Base-by-base conservation (phyloP, 64 coral and sea anemone genomes). In the Catalaphyllia jardinei region DNA sequence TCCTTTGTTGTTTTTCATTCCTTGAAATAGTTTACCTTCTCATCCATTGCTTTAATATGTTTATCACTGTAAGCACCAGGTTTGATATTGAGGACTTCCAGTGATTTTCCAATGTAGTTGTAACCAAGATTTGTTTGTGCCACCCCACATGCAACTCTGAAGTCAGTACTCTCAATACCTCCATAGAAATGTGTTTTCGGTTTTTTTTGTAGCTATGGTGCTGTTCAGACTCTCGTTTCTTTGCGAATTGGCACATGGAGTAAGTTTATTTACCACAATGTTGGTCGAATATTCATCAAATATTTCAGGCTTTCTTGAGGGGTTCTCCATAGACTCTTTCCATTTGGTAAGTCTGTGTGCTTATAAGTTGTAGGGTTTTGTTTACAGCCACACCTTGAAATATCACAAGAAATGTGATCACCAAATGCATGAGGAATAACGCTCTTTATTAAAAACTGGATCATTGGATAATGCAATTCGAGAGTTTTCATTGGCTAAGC, bases 341-440 rank as follows among this genome's bases (percentile, higher is more conserved):
- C 93, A 87, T 75, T n/a, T 52, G 88, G 88, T 8, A 94, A 86
- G 64, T 87, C 82, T 8, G n/a, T 75, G 75, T 91, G 88, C 62
- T 29, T 78, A 63, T 88, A 91, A 6, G 67, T 64, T 30, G 69
- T 50, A 73, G 63, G 62, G 59, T 87, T 77, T 77, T 77, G 19
- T 25, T 77, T 77, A 51, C 52, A 83, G 29, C 88, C 55, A 67
- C 93, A 90, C 93, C 93, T 90, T 60, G 61, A 75, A 42, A 33
- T 30, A 28, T 94, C 60, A 31, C 93, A 94, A 30, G 61, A 59
- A 73, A 7, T 35, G 38, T 89, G 88, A 12, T 94, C 16, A 1
- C 75, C 93, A n/a, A n/a, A n/a, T 29, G 93, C 87, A 90, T 90
- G 93, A 16, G 80, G 93, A 73, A 94, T 33, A 20, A 94, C 87